phyloP scores from a whole-genome alignment of 2,113 vertebrate genomes.

The Trinectes maculatus region DNA sequence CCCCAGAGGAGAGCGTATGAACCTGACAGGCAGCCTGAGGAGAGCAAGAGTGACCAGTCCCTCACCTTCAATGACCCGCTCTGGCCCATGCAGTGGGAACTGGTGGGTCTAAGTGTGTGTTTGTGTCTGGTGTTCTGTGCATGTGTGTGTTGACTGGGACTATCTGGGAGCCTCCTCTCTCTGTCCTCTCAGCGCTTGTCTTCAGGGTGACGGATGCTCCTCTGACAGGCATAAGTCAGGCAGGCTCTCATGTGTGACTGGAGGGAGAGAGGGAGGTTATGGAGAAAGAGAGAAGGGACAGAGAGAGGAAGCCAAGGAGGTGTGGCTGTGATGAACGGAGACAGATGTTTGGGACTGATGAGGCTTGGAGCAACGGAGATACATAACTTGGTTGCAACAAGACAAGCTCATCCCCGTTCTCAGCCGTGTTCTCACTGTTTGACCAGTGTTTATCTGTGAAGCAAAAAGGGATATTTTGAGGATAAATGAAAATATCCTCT shows the following conservation, averaged over 20 bases:
- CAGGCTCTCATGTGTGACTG: conserved; percentile 72
- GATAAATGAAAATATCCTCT: background rate
- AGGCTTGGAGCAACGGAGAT: conserved; percentile 63
- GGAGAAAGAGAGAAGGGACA: conserved; percentile 27
- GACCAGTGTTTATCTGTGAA: conserved; percentile 23
- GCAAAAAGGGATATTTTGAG: conserved; percentile 1
- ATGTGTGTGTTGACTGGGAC: conserved; percentile 38
- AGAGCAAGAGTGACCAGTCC: conserved; percentile 69
- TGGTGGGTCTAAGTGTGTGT: conserved; percentile 75
- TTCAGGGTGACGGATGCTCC: conserved; percentile 64
- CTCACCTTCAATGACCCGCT: conserved; percentile 90
- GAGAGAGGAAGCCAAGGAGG: conserved; percentile 17
- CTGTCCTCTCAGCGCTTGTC: conserved; percentile 34
- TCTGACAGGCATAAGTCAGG: conserved; percentile 74
- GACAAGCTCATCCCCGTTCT: conserved; percentile 43
- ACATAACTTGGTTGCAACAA: conserved; percentile 52
- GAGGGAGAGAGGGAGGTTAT: conserved; percentile 40
- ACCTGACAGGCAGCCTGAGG: conserved; percentile 53
- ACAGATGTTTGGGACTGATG: conserved; percentile 74
- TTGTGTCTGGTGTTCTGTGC: conserved; percentile 9
- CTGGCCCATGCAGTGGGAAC: conserved; percentile 84
- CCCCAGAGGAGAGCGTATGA: conserved; percentile 47
- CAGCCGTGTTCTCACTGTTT: conserved; percentile 34
- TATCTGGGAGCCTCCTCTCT: conserved; percentile 41
- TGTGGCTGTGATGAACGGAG: conserved; percentile 65